Conservation (phyloP, 2,797 vertebrate genomes). For the Gymnothorax javanicus region DNA sequence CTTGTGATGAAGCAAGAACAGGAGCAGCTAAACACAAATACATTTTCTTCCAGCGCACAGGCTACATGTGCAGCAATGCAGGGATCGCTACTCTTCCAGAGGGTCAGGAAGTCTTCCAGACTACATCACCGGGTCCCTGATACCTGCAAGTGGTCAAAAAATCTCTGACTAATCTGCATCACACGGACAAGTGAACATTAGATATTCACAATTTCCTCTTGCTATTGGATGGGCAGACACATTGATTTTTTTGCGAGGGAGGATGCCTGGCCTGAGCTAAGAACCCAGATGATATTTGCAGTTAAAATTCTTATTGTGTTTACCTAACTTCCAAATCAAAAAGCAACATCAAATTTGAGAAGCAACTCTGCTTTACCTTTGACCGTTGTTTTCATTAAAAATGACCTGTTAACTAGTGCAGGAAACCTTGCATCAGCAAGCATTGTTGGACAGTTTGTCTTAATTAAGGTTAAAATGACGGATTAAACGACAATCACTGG, state of each 20-base stretch:
- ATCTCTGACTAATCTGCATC: no score
- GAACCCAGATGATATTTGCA: not conserved
- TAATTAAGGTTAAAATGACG: slow-evolving; percentile 4
- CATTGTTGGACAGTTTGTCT: not conserved
- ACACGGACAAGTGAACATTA: no score
- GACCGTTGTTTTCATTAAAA: not conserved
- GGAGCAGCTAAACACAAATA: not conserved
- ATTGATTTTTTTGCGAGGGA: no score
- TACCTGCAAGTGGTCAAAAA: no score
- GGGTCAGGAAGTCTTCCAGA: no score
- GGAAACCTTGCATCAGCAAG: not conserved
- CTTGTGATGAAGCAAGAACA: not conserved
- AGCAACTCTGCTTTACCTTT: not conserved
- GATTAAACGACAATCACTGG: not conserved
- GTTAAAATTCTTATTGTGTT: not conserved
- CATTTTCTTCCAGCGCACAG: no score
- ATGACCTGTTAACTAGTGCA: not conserved
- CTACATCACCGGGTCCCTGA: no score
- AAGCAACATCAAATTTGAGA: not conserved
- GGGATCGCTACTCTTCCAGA: no score
- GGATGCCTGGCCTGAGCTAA: no score
- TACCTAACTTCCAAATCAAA: not conserved
- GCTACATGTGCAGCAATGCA: no score
- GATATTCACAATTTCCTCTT: no score
- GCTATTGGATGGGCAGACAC: no score